Conservation (phyloP, 2,888 invertebrate genomes). For the Lasioglossum marginatum region DNA sequence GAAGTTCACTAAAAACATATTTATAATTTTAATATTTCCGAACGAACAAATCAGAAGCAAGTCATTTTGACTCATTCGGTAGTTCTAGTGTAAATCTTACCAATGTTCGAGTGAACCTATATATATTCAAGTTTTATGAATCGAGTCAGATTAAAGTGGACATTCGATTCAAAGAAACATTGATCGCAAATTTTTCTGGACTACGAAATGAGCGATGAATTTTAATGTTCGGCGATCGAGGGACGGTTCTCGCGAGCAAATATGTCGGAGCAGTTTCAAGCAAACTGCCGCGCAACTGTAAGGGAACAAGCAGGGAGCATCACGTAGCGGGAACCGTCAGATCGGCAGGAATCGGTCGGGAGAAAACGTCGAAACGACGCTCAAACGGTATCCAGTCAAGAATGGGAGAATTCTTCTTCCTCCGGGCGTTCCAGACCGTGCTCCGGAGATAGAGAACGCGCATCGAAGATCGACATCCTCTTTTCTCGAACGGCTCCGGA, state of each 20-base stretch:
- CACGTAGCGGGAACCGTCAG: constrained; percentile 14
- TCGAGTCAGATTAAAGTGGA: too few relatives aligned
- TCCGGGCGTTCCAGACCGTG: constrained; percentile 10
- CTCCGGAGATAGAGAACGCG: constrained; percentile 5
- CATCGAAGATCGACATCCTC: constrained; percentile 20
- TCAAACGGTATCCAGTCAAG: constrained; percentile 33
- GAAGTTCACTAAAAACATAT: too few relatives aligned
- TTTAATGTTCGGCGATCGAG: background rate
- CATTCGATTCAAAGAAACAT: too few relatives aligned
- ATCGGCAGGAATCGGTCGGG: constrained; percentile 6
- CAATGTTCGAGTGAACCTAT: too few relatives aligned
- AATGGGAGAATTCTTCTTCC: constrained; percentile 43
- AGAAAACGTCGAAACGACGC: background rate
- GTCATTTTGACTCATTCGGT: too few relatives aligned
- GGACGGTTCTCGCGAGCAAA: background rate
- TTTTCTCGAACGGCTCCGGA: constrained; percentile 35
- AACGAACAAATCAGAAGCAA: too few relatives aligned
- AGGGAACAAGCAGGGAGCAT: background rate
- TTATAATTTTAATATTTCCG: too few relatives aligned
- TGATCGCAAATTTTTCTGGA: background rate
- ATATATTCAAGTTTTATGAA: too few relatives aligned
- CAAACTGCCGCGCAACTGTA: background rate
- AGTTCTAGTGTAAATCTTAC: too few relatives aligned
- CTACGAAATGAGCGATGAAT: background rate
- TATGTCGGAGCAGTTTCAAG: background rate